Evolutionary conservation across 2,113 vertebrate species (phyloP).

Genomic region (Herpailurus yagouaroundi): DNA sequence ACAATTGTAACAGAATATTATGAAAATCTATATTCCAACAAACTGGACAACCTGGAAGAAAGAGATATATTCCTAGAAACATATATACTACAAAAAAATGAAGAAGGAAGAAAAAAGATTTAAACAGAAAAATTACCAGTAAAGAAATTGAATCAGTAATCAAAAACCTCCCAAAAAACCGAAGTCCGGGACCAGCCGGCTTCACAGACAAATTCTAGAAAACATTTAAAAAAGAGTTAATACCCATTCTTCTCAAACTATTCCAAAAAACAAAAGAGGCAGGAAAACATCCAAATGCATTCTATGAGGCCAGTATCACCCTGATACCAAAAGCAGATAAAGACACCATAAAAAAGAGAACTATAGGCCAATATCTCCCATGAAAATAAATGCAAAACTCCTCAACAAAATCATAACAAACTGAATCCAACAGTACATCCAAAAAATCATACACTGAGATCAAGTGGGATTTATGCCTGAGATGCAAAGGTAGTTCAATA

Average conservation of each 20-base stretch:
- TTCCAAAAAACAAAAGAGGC: neutral
- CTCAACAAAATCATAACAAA: neutral
- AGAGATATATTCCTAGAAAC: neutral
- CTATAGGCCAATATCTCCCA: neutral
- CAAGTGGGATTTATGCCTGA: neutral
- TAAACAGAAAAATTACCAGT: neutral
- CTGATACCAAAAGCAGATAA: neutral
- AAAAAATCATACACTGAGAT: neutral
- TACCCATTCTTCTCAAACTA: neutral
- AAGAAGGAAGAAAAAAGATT: neutral
- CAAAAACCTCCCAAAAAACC: neutral
- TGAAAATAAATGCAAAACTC: neutral
- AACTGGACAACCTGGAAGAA: neutral
- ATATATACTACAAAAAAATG: neutral
- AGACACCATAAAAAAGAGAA: neutral
- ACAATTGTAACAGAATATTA: neutral
- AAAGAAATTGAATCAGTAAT: neutral
- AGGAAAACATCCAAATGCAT: neutral
- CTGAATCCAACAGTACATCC: neutral
- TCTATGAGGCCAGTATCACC: neutral
- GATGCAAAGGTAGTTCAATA: neutral
- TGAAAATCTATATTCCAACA: neutral
- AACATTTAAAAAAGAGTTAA: neutral
- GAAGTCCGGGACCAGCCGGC: neutral
- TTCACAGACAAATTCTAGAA: neutral